Evolutionary conservation across 2,797 vertebrate species (phyloP), one percentile per base, ranked within the genome.

Genomic region (Poeciliopsis infans): DNA sequence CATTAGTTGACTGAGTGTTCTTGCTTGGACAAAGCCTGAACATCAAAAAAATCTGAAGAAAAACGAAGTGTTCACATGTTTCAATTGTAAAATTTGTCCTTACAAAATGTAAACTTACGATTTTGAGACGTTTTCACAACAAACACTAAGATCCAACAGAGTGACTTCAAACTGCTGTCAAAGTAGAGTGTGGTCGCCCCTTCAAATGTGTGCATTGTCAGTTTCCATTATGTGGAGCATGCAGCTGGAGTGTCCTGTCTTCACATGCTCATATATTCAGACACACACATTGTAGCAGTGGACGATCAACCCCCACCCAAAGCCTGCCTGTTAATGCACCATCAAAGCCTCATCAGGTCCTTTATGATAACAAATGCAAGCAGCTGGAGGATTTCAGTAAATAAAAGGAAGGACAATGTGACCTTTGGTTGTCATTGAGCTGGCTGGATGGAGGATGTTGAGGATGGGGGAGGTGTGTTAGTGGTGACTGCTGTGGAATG

Each of bases 381-480:
- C 82, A 72, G 72, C 75, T 55, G 79, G 64, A 75, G 45, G 78
- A 79, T 84, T 81, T 71, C 69, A 87, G 87, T 75, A 84, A 88
- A 85, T 83, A 84, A 87, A 74, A 80, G 77, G 53, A 79, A 75
- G 84, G 77, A 47, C 69, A 59, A 77, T 83, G 59, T 93, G 94
- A 95, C 95, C 94, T 95, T 92, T 94, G 87, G 43, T 83, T 95
- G 94, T 93, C 94, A 94, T 95, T 95, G 93, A 95, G 92, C 64
- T 25, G 41, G 41, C 72, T 15, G 59, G 84, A 57, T 7, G 61
- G 41, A 23, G 33, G 83, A 75, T 3, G 74, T 8, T 0, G 75
- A 28, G 72, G 77, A 70, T 72, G 70, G 36, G 39, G 66, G 33
- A 31, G 74, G 74, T 68, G 36, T 2, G 47, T 31, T 16, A 20